Evolutionary conservation across 2,113 vertebrate species (phyloP).

Genomic region (Himantopus leucocephalus): DNA sequence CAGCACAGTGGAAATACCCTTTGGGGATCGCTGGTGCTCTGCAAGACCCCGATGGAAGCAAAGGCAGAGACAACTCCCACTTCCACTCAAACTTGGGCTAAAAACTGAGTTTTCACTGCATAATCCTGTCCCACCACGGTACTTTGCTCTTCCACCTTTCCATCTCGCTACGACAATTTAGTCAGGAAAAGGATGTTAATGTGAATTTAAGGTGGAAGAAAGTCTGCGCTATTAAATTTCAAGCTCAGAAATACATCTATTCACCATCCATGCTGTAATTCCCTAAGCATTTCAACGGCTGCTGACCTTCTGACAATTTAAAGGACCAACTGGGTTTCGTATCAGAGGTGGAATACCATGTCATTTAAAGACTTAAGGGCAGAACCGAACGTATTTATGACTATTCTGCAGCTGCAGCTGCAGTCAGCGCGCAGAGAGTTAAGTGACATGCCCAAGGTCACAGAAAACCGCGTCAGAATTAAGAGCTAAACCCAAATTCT

Average conservation of each 20-base stretch:
- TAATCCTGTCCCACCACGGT: not conserved
- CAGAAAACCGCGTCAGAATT: not conserved
- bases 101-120: not conserved
- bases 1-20: not conserved
- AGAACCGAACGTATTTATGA: not conserved
- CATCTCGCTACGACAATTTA: accelerated
- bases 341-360: not conserved
- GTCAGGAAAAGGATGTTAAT: not conserved
- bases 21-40: not conserved
- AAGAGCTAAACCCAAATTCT: not conserved
- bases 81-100: not conserved
- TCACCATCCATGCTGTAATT: not conserved
- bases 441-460: not conserved
- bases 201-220: not conserved
- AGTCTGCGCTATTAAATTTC: not conserved
- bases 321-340: not conserved
- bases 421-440: not conserved
- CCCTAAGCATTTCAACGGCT: not conserved
- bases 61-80: not conserved
- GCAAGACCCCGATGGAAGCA: not conserved
- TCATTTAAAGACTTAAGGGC: not conserved
- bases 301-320: not conserved
- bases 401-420: not conserved
- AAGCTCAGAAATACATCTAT: not conserved
- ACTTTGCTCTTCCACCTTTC: not conserved